Percentiles rank a stretch among this genome's conserved stretches.
Conservation (phyloP, 2,113 vertebrate genomes). For the Dolichotis patagonum region DNA sequence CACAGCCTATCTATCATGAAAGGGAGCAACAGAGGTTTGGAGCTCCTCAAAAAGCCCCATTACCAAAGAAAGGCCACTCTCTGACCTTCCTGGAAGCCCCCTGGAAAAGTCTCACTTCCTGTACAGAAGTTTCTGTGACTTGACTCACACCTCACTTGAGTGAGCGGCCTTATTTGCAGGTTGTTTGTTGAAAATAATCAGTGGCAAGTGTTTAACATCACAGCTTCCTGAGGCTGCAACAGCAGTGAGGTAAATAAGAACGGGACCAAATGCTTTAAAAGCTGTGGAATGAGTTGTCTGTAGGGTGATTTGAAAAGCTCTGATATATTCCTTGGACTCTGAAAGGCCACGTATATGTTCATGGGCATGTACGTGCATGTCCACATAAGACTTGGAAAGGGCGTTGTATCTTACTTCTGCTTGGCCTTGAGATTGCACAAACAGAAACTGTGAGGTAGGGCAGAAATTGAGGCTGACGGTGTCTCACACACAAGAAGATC, state of each 20-base stretch:
- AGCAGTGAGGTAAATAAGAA: not conserved
- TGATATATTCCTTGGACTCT: not conserved
- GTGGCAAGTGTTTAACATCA: not conserved
- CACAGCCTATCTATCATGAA: not conserved
- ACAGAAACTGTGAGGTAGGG: not conserved
- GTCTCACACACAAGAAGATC: not conserved
- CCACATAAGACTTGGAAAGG: not conserved
- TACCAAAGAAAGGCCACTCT: not conserved
- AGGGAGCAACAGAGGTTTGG: not conserved
- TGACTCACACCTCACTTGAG: not conserved
- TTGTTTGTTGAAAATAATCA: not conserved
- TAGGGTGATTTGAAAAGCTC: not conserved
- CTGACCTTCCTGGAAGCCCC: not conserved
- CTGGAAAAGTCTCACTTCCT: not conserved
- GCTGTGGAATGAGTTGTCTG: not conserved
- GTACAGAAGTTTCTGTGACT: not conserved
- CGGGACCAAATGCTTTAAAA: not conserved
- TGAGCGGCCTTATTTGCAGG: not conserved
- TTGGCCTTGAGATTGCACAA: not conserved
- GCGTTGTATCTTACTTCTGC: not conserved
- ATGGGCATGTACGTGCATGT: not conserved
- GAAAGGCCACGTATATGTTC: not conserved
- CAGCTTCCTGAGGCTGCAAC: not conserved
- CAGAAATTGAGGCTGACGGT: not conserved
- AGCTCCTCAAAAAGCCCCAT: not conserved